A percentile compares a stretch with the other conserved stretches of the same genome.
phyloP scores from a whole-genome alignment of 2,888 invertebrate genomes.

The Onchidella celtica region DNA sequence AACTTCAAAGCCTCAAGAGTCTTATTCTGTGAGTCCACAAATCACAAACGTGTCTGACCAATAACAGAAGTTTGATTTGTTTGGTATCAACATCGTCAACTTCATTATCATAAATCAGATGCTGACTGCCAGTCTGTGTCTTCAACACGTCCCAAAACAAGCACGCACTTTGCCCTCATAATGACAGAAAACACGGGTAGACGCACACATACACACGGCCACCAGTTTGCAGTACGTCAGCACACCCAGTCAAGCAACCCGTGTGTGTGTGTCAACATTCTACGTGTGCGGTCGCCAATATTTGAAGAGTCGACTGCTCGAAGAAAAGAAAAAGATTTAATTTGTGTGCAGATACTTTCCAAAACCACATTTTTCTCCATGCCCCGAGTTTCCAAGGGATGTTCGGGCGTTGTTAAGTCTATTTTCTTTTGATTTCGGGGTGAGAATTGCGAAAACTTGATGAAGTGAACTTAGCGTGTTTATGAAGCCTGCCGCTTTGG shows the following conservation, averaged over 20 bases:
- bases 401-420: constrained; percentile 32
- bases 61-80: too few species aligned
- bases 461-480: constrained; percentile 18
- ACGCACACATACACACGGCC: not conserved
- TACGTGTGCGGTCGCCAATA: constrained; percentile 42
- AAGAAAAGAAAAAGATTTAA: constrained; percentile 41
- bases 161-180: not conserved
- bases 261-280: constrained; percentile 36
- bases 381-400: constrained; percentile 1
- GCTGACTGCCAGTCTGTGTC: not conserved
- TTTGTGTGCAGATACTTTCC: constrained; percentile 35
- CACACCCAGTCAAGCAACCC: not conserved
- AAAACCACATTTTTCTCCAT: constrained; percentile 23
- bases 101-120: too few species aligned
- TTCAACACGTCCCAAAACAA: not conserved
- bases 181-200: not conserved
- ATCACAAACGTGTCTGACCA: too few species aligned
- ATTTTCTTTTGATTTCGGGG: constrained; percentile 40
- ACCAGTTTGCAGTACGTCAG: not conserved
- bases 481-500: not conserved
- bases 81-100: too few species aligned
- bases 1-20: too few species aligned
- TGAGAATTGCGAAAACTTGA: constrained; percentile 29
- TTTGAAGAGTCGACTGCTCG: constrained; percentile 21
- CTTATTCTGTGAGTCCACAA: too few species aligned